Conservation (phyloP, 2,888 invertebrate species). For the Melanotus villosus region DNA sequence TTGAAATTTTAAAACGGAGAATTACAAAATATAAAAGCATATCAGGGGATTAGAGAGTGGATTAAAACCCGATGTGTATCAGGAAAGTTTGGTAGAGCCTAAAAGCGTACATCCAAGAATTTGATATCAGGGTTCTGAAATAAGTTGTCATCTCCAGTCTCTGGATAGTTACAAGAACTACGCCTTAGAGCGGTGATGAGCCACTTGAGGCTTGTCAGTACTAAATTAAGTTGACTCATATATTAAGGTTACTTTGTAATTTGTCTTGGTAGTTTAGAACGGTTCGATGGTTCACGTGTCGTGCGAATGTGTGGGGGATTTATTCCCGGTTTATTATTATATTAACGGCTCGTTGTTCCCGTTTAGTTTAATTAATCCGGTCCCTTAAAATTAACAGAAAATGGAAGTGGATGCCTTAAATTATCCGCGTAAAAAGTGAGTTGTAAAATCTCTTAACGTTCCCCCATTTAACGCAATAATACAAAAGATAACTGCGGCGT, state of each 20-base stretch:
- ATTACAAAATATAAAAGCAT: neutral
- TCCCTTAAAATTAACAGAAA: no score
- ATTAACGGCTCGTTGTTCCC: neutral
- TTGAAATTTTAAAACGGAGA: no score
- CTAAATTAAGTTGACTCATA: constrained; percentile 11
- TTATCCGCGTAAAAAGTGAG: no score
- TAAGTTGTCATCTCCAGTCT: neutral
- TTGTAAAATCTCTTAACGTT: neutral
- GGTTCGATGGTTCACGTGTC: no score
- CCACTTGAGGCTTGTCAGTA: constrained; percentile 11
- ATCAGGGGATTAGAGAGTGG: no score
- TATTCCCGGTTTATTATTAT: neutral
- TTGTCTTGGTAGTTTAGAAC: neutral
- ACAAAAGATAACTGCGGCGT: neutral
- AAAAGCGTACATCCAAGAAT: neutral
- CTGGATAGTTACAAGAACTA: neutral
- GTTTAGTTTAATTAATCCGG: neutral
- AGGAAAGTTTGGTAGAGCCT: no score
- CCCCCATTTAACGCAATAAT: constrained; percentile 4
- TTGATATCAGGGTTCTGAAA: neutral
- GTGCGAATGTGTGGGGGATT: no score
- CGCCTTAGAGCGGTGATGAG: neutral
- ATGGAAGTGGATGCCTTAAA: no score
- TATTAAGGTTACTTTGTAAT: constrained; percentile 4
- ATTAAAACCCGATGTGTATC: no score